Evolutionary conservation across 2,113 vertebrate genomes (phyloP).

Genomic region (Calypte anna): DNA sequence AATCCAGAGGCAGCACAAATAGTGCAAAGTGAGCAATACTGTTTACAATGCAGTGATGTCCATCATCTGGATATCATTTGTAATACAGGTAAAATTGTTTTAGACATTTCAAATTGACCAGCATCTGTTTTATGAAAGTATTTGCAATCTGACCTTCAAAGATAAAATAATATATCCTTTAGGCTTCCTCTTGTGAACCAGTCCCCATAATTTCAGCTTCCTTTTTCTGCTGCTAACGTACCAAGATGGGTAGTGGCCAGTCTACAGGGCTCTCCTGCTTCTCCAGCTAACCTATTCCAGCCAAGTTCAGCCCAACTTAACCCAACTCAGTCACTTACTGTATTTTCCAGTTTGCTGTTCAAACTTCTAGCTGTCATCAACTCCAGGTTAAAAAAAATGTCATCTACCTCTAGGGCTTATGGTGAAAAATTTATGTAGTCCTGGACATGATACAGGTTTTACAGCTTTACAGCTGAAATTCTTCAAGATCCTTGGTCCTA

Average conservation of each 20-base stretch:
- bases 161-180: neutral
- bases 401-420: conserved; percentile 45
- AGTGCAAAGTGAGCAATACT: neutral
- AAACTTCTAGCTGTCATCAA: conserved; percentile 54
- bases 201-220: neutral
- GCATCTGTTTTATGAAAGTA: neutral
- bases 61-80: neutral
- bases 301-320: neutral
- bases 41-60: neutral
- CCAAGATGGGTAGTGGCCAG: neutral
- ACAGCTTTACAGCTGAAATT: conserved; percentile 77
- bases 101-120: neutral
- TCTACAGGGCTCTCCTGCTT: neutral
- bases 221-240: neutral
- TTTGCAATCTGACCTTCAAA: neutral
- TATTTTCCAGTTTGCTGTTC: conserved; percentile 46
- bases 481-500: conserved; percentile 72
- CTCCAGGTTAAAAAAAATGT: conserved; percentile 68
- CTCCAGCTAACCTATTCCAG: neutral
- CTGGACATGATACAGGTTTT: conserved; percentile 74
- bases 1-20: neutral
- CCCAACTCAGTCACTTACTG: neutral
- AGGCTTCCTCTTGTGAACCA: neutral
- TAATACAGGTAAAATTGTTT: neutral
- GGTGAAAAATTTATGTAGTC: conserved; percentile 70